Evolutionary conservation across 1,140 invertebrate species (phyloP).

Genomic region (Sycophaga agraensis): DNA sequence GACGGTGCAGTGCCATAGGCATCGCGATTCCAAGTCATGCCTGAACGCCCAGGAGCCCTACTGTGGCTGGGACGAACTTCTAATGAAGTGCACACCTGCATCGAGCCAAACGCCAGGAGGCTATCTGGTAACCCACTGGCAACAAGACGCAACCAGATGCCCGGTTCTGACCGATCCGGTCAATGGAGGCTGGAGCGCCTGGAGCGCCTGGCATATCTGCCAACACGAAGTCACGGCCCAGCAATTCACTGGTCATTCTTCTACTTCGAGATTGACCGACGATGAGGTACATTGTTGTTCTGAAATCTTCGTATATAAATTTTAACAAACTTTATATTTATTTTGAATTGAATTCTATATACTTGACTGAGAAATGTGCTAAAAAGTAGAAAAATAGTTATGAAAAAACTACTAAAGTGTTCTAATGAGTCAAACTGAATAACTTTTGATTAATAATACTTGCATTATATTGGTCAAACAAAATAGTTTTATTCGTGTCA

Average conservation of each 20-base stretch:
- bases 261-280: slow-evolving; percentile 28
- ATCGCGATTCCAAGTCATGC: slow-evolving; percentile 71
- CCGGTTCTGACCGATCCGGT: slow-evolving; percentile 65
- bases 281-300: slow-evolving; percentile 37
- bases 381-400: no score
- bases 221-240: slow-evolving; percentile 54
- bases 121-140: slow-evolving; percentile 66
- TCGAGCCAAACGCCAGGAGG: slow-evolving; percentile 59
- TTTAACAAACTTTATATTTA: no score
- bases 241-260: slow-evolving; percentile 32
- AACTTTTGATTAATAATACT: no score
- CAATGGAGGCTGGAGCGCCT: slow-evolving; percentile 64
- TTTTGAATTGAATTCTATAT: no score
- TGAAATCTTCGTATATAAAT: background rate
- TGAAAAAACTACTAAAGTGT: no score
- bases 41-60: slow-evolving; percentile 87
- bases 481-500: no score
- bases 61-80: slow-evolving; percentile 86
- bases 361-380: no score
- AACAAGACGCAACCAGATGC: slow-evolving; percentile 69
- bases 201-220: slow-evolving; percentile 56
- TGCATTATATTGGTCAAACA: no score
- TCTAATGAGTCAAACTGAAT: no score
- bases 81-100: slow-evolving; percentile 69
- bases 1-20: slow-evolving; percentile 75